Percentiles rank a stretch among this genome's conserved stretches.
Evolutionary conservation across 1,140 invertebrate genomes (phyloP).

Genomic region (Mamestra configurata): DNA sequence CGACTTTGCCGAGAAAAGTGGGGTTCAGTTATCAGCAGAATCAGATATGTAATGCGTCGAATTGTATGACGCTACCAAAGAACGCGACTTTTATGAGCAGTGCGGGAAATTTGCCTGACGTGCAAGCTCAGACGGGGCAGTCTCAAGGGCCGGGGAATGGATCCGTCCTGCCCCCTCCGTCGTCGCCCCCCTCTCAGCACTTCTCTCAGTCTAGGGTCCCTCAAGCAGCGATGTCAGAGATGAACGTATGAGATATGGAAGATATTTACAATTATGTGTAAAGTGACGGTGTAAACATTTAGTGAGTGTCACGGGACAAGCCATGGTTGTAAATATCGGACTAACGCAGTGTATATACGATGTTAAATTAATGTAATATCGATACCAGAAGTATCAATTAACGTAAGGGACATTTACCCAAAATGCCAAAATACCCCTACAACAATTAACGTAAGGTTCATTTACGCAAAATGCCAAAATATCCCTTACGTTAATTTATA

Average conservation of each 20-base stretch:
- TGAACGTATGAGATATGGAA: slow-evolving; percentile 93
- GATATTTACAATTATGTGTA: slow-evolving; percentile 88
- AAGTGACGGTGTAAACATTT: slow-evolving; percentile 67
- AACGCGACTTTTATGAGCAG: slow-evolving; percentile 89
- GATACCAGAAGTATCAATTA: no score
- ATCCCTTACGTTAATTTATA: no score
- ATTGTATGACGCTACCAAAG: slow-evolving; percentile 89
- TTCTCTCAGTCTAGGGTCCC: slow-evolving; percentile 90
- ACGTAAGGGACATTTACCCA: no score
- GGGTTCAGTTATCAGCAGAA: slow-evolving; percentile 86
- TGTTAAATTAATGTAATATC: slow-evolving; percentile 54
- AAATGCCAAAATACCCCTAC: no score
- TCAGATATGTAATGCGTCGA: slow-evolving; percentile 85
- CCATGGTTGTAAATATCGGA: slow-evolving; percentile 85
- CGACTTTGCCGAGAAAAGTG: slow-evolving; percentile 90
- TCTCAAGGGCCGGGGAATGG: slow-evolving; percentile 81
- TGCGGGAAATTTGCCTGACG: slow-evolving; percentile 88
- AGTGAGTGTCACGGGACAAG: slow-evolving; percentile 58
- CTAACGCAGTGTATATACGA: slow-evolving; percentile 63
- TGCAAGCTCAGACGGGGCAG: slow-evolving; percentile 83
- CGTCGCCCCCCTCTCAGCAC: slow-evolving; percentile 80
- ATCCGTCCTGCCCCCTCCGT: slow-evolving; percentile 71
- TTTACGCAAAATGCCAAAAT: no score
- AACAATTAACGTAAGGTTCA: no score
- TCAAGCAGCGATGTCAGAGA: slow-evolving; percentile 93